Base-by-base conservation (phyloP, 2,797 vertebrate species). In the Sciurus vulgaris region DNA sequence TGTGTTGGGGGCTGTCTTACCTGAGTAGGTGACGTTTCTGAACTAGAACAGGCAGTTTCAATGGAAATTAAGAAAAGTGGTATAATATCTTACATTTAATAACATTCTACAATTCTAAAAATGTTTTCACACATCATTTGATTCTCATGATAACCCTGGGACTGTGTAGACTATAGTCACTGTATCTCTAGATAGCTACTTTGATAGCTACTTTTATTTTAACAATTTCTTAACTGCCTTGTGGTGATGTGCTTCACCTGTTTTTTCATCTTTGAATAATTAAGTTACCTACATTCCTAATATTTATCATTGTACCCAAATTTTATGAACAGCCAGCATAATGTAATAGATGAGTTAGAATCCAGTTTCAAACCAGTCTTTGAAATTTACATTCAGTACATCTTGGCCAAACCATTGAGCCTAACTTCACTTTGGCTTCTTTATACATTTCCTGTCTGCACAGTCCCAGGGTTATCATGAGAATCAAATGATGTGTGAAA, bases 401-500 rank as follows among this genome's bases (percentile, higher is more conserved):
- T 47, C 26, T 92, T 90, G 54, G 61, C 61, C 30, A 63, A 73
- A 70, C 54, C 26, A 24, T n/a, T 83, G 47, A 96, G 7, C 63
- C 54, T 54, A 56, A 63, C 30, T 56, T 85, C 56, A 38, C 38
- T 78, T 95, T 86, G 30, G 15, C 47, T 86, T 94, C 35, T 93
- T 85, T 86, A 65, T 63, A 41, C 24, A 26, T 90, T 70, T 72
- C 61, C 54, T 77, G 1, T 22, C 26, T 61, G 3, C 5, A 61
- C 2, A 2, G 44, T 63, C 22, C 70, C 59, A 76, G 35, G 7
- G 11, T 86, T 86, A 44, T 78, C 30, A 49, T 83, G 47, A 89
- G 41, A 90, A 67, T 70, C 86, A 93, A 87, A 78, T 65, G 38
- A 74, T 86, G 77, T 65, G 49, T 77, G 47, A 86, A 95, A 91